phyloP scores from a whole-genome alignment of 2,888 invertebrate genomes.

The Petrophora chlorosata region DNA sequence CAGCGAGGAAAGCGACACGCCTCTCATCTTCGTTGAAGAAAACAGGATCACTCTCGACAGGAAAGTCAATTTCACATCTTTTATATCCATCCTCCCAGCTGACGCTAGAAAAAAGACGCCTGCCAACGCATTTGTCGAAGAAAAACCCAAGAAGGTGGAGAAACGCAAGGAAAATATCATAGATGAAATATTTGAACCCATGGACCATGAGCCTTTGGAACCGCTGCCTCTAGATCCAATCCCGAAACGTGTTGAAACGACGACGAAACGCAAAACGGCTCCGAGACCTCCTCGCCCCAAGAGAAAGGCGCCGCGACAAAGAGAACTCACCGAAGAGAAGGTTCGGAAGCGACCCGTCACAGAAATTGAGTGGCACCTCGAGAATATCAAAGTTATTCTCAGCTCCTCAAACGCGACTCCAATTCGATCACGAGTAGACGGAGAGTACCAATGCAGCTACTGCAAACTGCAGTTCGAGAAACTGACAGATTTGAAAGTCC shows the following conservation, averaged over 20 bases:
- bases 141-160: slow-evolving; percentile 15
- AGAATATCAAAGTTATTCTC: slow-evolving; percentile 58
- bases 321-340: slow-evolving; percentile 24
- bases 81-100: slow-evolving; percentile 52
- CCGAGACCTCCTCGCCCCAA: slow-evolving; percentile 4
- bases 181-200: slow-evolving; percentile 18
- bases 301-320: slow-evolving; percentile 13
- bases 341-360: slow-evolving; percentile 39
- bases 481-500: slow-evolving; percentile 55
- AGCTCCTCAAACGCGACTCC: slow-evolving; percentile 64
- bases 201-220: slow-evolving; percentile 23
- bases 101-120: slow-evolving; percentile 30
- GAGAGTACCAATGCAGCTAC: slow-evolving; percentile 61
- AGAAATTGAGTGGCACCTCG: slow-evolving; percentile 63
- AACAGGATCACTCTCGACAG: slow-evolving; percentile 45
- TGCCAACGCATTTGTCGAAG: slow-evolving; percentile 3
- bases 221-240: slow-evolving; percentile 12
- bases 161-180: slow-evolving; percentile 18
- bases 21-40: slow-evolving; percentile 26
- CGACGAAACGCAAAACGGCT: slow-evolving; percentile 9
- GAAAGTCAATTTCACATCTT: slow-evolving; percentile 51
- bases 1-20: slow-evolving; percentile 32
- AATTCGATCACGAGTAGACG: slow-evolving; percentile 53
- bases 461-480: slow-evolving; percentile 59
- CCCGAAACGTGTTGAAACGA: slow-evolving; percentile 4